Evolutionary conservation across 2,797 vertebrate genomes (phyloP).

Genomic region (Mormyrops boulengeri): DNA sequence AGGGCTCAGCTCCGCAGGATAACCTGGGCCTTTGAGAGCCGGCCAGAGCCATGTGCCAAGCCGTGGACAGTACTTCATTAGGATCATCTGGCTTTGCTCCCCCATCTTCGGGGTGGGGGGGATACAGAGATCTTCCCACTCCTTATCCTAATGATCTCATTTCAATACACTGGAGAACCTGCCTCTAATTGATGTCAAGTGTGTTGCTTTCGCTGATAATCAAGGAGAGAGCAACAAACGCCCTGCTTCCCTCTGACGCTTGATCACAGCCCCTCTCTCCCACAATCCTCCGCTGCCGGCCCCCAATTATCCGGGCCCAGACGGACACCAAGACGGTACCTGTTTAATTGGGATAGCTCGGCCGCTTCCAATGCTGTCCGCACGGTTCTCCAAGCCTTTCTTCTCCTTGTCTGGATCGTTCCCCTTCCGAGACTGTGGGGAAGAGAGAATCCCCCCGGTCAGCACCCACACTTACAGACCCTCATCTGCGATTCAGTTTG

Average conservation of each 20-base stretch:
- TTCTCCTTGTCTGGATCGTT: constrained; percentile 97
- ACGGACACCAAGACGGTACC: constrained; percentile 57
- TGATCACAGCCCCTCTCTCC: constrained; percentile 37
- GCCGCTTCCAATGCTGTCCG: constrained; percentile 97
- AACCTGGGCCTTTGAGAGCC: constrained; percentile 64
- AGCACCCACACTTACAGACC: constrained; percentile 12
- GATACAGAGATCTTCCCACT: constrained; percentile 57
- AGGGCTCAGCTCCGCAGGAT: constrained; percentile 58
- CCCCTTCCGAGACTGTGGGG: constrained; percentile 90
- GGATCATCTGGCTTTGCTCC: constrained; percentile 37
- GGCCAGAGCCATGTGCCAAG: constrained; percentile 64
- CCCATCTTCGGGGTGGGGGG: constrained; percentile 31
- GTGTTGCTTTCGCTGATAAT: constrained; percentile 83
- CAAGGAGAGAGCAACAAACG: constrained; percentile 59
- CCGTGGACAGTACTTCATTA: constrained; percentile 78
- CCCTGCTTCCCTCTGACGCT: constrained; percentile 30
- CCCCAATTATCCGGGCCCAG: constrained; percentile 38
- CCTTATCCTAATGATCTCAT: constrained; percentile 90
- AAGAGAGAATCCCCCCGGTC: constrained; percentile 30
- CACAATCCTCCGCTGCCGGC: constrained; percentile 30
- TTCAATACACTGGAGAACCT: constrained; percentile 79
- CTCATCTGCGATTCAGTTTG: neutral
- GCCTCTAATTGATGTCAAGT: constrained; percentile 97
- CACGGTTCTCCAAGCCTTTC: constrained; percentile 86
- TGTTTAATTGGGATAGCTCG: constrained; percentile 98